A percentile compares a stretch with the other conserved stretches of the same genome.
These are phyloP conservation scores for Crossaster papposus DNA, from an alignment of 53 echinoderm and acorn worm genomes.

Conservation along the genomic window DNA sequence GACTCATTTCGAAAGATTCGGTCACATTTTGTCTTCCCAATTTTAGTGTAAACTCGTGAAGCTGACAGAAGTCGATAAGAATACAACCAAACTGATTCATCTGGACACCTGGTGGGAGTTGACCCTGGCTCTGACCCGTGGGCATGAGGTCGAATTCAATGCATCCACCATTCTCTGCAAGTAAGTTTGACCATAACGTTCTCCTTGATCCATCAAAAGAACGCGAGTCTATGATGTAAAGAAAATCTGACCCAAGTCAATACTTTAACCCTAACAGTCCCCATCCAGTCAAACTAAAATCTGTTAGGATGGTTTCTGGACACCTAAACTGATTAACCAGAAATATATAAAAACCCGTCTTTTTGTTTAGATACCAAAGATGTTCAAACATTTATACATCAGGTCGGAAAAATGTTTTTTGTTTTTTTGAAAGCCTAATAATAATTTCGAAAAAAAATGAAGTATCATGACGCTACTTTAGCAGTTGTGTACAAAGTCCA, in stretches of 20 bases:
- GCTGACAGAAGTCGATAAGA: constrained; percentile 20
- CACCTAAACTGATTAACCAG: too few species aligned
- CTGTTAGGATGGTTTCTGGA: too few species aligned
- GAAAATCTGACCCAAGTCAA: not conserved
- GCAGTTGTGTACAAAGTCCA: too few species aligned
- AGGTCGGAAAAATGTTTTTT: too few species aligned
- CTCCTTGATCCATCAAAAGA: not conserved
- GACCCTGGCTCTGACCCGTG: constrained; percentile 14
- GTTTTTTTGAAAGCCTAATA: too few species aligned
- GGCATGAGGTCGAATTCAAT: not conserved
- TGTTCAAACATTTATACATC: too few species aligned
- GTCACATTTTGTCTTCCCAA: not conserved
- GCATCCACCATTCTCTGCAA: constrained; percentile 12
- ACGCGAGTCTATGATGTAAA: not conserved
- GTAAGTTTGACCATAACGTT: constrained; percentile 1
- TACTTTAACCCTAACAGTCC: too few species aligned
- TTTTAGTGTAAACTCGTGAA: constrained; percentile 63
- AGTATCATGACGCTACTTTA: too few species aligned
- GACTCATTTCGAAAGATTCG: not conserved
- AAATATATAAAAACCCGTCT: too few species aligned
- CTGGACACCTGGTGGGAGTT: constrained; percentile 65
- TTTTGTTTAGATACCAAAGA: not conserved
- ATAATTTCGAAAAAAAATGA: too few species aligned
- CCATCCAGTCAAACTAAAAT: too few species aligned
- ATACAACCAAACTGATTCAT: not conserved